Base-by-base conservation (phyloP, 2,797 vertebrate genomes). In the Falco biarmicus region DNA sequence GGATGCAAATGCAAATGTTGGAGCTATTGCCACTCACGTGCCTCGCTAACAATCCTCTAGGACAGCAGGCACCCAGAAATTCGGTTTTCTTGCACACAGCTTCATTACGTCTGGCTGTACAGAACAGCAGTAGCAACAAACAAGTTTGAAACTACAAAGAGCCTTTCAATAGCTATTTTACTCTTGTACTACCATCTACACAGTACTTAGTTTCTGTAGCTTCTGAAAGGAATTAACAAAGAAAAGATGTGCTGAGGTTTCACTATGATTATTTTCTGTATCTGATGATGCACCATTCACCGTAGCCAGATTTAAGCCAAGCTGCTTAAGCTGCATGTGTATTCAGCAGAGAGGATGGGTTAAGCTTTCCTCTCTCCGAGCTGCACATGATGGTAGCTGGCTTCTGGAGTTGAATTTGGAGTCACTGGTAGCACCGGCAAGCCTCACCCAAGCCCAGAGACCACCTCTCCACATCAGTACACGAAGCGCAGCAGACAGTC, bases 261-360 rank as follows among this genome's bases (percentile, higher is more conserved):
- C 56, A 14, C 63, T 8, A 1, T 75, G 70, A 59, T 66, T 66
- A 73, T 77, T 85, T 91, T 5, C 57, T 8, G 17, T 4, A 31
- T 53, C 87, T 77, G 74, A 66, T 92, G 48, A 56, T 1, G 7
- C 37, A 29, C 45, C 65, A 6, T 53, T 60, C 87, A 22, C 60
- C 21, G 60, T 2, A 74, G 31, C 54, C 56, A 57, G 50, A 5
- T 63, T 94, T 34, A 11, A 71, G 1, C 3, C 66, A 8, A 45
- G 60, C 41, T 51, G 25, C n/a, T 82, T 17, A 6, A 0, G 0
- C 34, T 5, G 32, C 25, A 8, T 1, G 25, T 8, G 75, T 63
- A 5, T 34, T 57, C 63, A 34, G 39, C 61, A 32, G 15, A 61
- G 39, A 37, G 16, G 9, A 9, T 0, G 19, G 9, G 5, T 48